Base-by-base conservation (phyloP, 1,140 invertebrate species). In the Leucophenga varia region DNA sequence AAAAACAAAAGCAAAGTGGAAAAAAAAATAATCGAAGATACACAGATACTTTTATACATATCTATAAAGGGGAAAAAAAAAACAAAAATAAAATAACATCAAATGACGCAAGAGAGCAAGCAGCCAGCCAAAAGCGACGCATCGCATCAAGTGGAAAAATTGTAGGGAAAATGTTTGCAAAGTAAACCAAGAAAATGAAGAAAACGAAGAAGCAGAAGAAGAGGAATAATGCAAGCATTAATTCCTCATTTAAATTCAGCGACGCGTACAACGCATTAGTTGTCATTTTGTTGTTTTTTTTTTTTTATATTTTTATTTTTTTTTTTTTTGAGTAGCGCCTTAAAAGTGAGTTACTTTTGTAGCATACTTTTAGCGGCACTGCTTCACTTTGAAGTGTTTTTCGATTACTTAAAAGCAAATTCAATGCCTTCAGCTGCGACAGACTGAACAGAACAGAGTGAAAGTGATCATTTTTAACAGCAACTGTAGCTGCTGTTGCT, bases 161-260 rank as follows among this genome's bases (percentile, higher is more conserved):
- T 25, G 22, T 25, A 6, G 10, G 39, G 51, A 44, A 58, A 60
- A 42, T 64, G 61, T 64, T 65, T 65, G 61, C 55, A 47, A 61
- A 61, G 52, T 51, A 47, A 39, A 55, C 47, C 42, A 50, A 32
- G 31, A 32, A n/a, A 32, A 12, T n/a, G 14, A 32, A 32, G 31
- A 32, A 32, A 14, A 32, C 12, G 14, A 30, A 30, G 12, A 30
- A 30, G 25, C 6, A 32, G 31, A 10, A 32, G 2, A 4, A n/a
- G n/a, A 46, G 50, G 59, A 67, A 67, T 68, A 67, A 67, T 64
- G 64, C 63, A 68, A 59, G 59, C 64, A 72, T 72, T 72, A 72
- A 72, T 72, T 72, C 68, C 64, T 69, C 68, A 72, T 72, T 72
- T 72, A 72, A 72, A 72, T 72, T 72, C 68, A 72, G 65, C 59